Percentiles rank a stretch among this genome's conserved stretches.
Evolutionary conservation across 2,888 invertebrate genomes (phyloP).

Genomic region (Carcina quercana): DNA sequence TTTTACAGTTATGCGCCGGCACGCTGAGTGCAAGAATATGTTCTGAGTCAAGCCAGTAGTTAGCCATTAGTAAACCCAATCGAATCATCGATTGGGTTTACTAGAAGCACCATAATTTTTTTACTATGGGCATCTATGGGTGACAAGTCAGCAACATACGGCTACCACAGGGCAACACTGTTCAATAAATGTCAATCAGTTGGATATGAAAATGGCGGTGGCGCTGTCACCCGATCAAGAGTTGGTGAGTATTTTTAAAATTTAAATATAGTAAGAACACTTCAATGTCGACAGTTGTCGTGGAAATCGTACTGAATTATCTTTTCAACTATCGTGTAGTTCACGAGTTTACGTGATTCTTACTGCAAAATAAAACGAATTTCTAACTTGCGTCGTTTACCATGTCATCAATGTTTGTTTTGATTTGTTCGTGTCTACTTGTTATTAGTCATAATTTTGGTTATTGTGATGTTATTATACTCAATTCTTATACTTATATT

Average conservation of each 20-base stretch:
- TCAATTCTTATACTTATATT: no score
- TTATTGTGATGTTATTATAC: no score
- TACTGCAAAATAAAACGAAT: no score
- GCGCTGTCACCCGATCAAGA: slow-evolving; percentile 85
- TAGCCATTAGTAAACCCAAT: no score
- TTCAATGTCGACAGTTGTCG: no score
- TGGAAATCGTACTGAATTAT: neutral
- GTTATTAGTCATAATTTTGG: neutral
- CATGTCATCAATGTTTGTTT: slow-evolving; percentile 72
- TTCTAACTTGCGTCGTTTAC: slow-evolving; percentile 44
- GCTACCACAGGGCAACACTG: neutral
- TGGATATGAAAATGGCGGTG: slow-evolving; percentile 76
- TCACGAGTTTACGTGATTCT: no score
- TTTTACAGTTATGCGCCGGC: no score
- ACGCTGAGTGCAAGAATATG: no score
- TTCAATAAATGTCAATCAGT: slow-evolving; percentile 4
- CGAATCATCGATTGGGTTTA: no score
- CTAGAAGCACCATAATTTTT: no score
- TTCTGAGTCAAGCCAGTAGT: no score
- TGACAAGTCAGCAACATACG: neutral
- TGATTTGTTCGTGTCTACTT: slow-evolving; percentile 39
- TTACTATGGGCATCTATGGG: no score
- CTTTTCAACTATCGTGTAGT: neutral
- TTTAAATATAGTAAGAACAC: neutral
- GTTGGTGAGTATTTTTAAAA: slow-evolving; percentile 76